Evolutionary conservation across 2,888 invertebrate genomes (phyloP).

Genomic region (Macrosiphum euphorbiae): DNA sequence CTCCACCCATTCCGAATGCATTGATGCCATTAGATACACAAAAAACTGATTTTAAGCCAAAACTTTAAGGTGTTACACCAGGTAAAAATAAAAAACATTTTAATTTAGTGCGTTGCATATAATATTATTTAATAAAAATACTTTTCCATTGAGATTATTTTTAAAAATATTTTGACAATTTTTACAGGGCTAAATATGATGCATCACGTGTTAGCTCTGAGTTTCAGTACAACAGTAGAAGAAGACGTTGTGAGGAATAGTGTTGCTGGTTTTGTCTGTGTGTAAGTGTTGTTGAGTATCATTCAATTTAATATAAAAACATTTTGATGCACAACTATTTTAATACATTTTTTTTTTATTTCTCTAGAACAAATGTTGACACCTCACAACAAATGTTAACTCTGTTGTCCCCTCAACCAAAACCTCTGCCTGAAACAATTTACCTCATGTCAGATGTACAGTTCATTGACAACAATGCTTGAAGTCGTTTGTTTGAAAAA

Average conservation of each 20-base stretch:
- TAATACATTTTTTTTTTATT: slow-evolving; percentile 52
- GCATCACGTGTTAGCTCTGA: slow-evolving; percentile 91
- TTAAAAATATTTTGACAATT: slow-evolving; percentile 3
- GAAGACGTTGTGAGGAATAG: slow-evolving; percentile 91
- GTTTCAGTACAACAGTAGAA: slow-evolving; percentile 84
- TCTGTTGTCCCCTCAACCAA: slow-evolving; percentile 92
- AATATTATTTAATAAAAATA: not conserved
- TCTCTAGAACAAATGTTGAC: slow-evolving; percentile 88
- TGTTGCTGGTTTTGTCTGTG: slow-evolving; percentile 90
- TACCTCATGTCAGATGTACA: slow-evolving; percentile 91
- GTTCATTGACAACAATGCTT: slow-evolving; percentile 85
- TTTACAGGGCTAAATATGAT: slow-evolving; percentile 76
- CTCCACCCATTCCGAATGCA: slow-evolving; percentile 92
- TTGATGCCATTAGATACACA: slow-evolving; percentile 98
- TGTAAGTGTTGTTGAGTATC: slow-evolving; percentile 76
- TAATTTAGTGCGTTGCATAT: not conserved
- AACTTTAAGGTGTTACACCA: slow-evolving; percentile 85
- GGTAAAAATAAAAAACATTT: slow-evolving; percentile 71
- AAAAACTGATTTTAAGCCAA: slow-evolving; percentile 89
- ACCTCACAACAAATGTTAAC: slow-evolving; percentile 88
- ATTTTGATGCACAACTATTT: not conserved
- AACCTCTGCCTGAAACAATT: slow-evolving; percentile 90
- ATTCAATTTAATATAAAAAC: not conserved
- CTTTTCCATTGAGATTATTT: not conserved
- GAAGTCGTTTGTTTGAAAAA: not conserved